Base-by-base conservation (phyloP, 2,888 invertebrate species). In the Chamaedrilus cognettii region DNA sequence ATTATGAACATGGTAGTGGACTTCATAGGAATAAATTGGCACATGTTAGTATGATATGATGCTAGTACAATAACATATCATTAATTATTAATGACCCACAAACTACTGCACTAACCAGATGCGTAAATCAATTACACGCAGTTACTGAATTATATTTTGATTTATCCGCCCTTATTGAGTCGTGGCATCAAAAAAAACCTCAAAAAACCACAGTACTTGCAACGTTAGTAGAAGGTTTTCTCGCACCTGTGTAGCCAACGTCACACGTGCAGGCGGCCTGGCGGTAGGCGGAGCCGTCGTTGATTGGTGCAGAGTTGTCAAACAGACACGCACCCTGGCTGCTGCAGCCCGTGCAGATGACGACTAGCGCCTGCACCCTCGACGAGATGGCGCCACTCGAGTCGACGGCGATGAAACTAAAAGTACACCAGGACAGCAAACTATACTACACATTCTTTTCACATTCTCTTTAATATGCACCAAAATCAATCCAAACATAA, bases 311-410 rank as follows among this genome's bases (percentile, higher is more conserved):
- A 15, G 33, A 60, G 60, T 42, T 60, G 42, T 34, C n/a, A 23
- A 1, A 60, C 30, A 35, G 7, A 23, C 60, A 60, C 2, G 60
- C 15, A 2, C 60, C 60, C 33, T 60, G 34, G 28, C 60, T 28
- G 2, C 23, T 42, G 60, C 60, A 60, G 26, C 60, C 60, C 30
- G 33, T 35, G 15, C 60, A 60, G 30, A 60, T 60, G 60, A 42
- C 19, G 15, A 60, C 28, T 1, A 60, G 23, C 3, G 42, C 60
- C 42, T 60, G 34, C 35, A 60, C 30, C 26, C 30, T 42, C 7
- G 35, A 34, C 19, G 60, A 60, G 5, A 60, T 35, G 26, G 34
- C 60, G 30, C 60, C 60, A 26, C 30, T 35, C 11, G 34, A 1
- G 4, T 60, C 60, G 30, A 60, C 11, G 1, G 60, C 60, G 42